These are phyloP conservation scores for Lasioglossum lativentre DNA, from an alignment of 2,888 invertebrate species.

Conservation along the genomic window DNA sequence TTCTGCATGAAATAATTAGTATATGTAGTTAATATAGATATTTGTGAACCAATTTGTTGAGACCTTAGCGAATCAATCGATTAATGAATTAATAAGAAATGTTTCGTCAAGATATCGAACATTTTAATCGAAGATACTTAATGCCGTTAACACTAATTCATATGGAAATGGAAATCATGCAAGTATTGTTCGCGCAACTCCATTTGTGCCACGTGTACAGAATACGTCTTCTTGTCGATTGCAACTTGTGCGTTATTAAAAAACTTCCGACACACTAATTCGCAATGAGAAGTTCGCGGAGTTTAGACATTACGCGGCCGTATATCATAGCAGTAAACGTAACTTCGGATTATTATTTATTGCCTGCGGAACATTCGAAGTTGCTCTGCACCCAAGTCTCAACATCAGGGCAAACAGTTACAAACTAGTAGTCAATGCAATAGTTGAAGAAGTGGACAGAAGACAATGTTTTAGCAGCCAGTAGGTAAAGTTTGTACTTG, in stretches of 20 bases:
- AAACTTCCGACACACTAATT: constrained; percentile 34
- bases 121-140: neutral
- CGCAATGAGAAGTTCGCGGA: constrained; percentile 14
- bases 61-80: no score
- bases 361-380: neutral
- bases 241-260: constrained; percentile 44
- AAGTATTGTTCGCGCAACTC: neutral
- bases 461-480: neutral
- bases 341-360: constrained; percentile 48
- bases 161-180: neutral
- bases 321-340: constrained; percentile 38
- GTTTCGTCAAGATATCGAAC: neutral
- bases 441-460: neutral
- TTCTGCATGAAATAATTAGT: no score
- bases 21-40: no score
- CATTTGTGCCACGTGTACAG: neutral
- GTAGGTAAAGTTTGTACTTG: no score
- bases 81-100: neutral
- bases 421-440: neutral
- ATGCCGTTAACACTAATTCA: neutral
- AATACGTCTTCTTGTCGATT: neutral
- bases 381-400: neutral
- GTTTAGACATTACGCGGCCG: constrained; percentile 25
- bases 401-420: neutral
- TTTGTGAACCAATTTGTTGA: no score